These are phyloP conservation scores for Sparus aurata DNA, from an alignment of 2,797 vertebrate species.

Conservation along the genomic window DNA sequence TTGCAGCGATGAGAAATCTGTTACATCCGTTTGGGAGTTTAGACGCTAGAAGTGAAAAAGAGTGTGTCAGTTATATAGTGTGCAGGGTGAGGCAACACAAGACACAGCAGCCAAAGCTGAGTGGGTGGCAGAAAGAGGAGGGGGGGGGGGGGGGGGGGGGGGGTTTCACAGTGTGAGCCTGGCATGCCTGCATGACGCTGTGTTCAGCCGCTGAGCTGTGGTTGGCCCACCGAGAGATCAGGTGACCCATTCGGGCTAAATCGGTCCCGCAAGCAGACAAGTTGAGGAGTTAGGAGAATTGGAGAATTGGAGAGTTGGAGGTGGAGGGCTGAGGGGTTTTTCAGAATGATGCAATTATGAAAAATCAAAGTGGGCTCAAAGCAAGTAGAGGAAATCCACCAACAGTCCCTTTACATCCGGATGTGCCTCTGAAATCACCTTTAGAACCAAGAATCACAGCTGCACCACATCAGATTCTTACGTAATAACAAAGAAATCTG, in stretches of 20 bases:
- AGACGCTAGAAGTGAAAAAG: constrained; percentile 27
- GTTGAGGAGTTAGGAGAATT: constrained; percentile 48
- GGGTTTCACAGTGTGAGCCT: constrained; percentile 18
- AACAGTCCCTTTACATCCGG: not conserved
- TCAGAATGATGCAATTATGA: constrained; percentile 16
- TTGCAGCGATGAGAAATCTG: constrained; percentile 38
- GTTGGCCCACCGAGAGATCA: constrained; percentile 66
- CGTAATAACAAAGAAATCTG: not conserved
- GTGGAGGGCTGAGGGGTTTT: constrained; percentile 21
- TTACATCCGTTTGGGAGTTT: constrained; percentile 45
- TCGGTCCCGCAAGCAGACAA: constrained; percentile 46
- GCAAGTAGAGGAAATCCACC: not conserved
- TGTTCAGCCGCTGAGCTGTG: constrained; percentile 37
- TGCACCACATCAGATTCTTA: not conserved
- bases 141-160: not conserved
- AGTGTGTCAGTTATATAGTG: constrained; percentile 43
- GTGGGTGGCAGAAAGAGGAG: not conserved
- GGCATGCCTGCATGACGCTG: constrained; percentile 61
- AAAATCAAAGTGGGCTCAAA: not conserved
- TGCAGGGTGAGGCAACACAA: constrained; percentile 62
- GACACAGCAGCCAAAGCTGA: constrained; percentile 30
- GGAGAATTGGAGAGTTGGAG: constrained; percentile 29
- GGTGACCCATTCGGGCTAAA: constrained; percentile 70
- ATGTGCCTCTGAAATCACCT: not conserved
- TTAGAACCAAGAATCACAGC: not conserved